Conservation (phyloP, 2,797 vertebrate genomes). For the Lepus townsendii region DNA sequence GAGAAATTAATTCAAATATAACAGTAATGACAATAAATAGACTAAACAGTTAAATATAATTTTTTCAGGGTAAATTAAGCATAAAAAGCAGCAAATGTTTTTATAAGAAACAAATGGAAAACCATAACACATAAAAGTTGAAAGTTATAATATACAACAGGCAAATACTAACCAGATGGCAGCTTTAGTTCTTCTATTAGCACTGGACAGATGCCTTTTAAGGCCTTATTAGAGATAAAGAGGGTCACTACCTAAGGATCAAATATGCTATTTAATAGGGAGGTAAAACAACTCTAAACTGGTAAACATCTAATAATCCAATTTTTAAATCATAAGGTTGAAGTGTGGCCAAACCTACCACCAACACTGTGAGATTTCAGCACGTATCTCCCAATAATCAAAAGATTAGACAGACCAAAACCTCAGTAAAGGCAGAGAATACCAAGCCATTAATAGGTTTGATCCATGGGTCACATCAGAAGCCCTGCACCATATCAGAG, state of each 20-base stretch:
- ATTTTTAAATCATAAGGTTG: not conserved
- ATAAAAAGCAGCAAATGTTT: not conserved
- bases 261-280: not conserved
- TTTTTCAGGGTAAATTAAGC: not conserved
- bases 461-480: not conserved
- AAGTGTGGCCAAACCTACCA: not conserved
- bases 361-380: not conserved
- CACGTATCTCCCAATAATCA: not conserved
- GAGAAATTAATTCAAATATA: not conserved
- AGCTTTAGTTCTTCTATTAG: not conserved
- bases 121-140: not conserved
- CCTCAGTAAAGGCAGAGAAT: not conserved
- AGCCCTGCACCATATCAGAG: not conserved
- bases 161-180: not conserved
- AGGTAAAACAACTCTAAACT: slow-evolving; percentile 1
- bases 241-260: not conserved
- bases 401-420: not conserved
- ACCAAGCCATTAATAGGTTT: not conserved
- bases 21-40: not conserved
- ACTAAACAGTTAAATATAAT: slow-evolving; percentile 32
- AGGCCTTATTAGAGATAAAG: not conserved
- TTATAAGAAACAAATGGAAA: not conserved
- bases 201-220: not conserved
- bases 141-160: not conserved
- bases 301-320: not conserved